These are phyloP conservation scores for Drosophila subquinaria DNA, from an alignment of 2,888 invertebrate genomes.

Conservation along the genomic window DNA sequence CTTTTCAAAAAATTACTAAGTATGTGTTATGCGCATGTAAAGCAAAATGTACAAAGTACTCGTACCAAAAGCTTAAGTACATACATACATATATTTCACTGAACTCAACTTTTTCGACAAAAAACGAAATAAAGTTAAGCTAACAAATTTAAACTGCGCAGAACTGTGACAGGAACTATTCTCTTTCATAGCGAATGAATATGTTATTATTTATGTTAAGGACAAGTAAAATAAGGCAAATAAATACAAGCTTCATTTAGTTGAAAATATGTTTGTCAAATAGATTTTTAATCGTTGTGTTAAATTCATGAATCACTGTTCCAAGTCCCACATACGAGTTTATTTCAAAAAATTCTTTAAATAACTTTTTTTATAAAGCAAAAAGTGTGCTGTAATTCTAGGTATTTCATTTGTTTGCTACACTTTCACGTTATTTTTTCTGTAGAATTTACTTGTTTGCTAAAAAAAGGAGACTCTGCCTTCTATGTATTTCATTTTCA, in stretches of 20 bases:
- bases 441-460: too few species aligned
- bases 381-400: background rate
- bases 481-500: background rate
- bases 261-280: background rate
- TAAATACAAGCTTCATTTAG: background rate
- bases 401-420: background rate
- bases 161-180: constrained; percentile 17
- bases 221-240: background rate
- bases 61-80: constrained; percentile 5
- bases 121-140: constrained; percentile 12
- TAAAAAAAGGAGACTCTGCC: too few species aligned
- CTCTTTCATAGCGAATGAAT: background rate
- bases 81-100: constrained; percentile 16
- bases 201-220: background rate
- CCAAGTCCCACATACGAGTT: background rate
- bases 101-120: constrained; percentile 17
- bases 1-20: constrained; percentile 33
- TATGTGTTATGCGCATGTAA: constrained; percentile 41
- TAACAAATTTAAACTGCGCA: constrained; percentile 23
- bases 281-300: background rate
- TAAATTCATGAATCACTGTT: background rate
- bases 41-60: constrained; percentile 18
- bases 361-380: background rate
- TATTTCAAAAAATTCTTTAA: background rate
- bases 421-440: too few species aligned